Evolutionary conservation across 2,888 invertebrate species (phyloP), one percentile per base, ranked within the genome.

Genomic region (Abscondita cerata): DNA sequence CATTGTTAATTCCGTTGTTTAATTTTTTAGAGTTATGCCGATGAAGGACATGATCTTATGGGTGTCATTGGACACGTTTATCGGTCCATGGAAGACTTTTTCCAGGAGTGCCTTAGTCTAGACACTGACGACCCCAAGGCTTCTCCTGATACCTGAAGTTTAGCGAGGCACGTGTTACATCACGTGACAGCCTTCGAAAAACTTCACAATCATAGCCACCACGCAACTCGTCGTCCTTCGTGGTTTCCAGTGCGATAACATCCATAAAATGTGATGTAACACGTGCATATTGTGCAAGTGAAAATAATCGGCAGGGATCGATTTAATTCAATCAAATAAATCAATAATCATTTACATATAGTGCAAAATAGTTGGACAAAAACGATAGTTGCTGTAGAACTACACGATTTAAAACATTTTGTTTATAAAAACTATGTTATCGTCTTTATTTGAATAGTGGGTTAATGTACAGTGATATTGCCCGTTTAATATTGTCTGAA

Each of bases 51-150:
- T 81, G 88, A 90, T 72, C 83, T 96, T 60, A 71, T 75, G 47
- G 94, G 94, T 59, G 95, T 94, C 66, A 87, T 93, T 75, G 93
- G 93, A 79, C 96, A 96, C 83, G 90, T 95, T 71, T 95, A 95
- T 82, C 87, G 91, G 76, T 94, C 94, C 72, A 94, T 96, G 93
- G 95, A 95, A 83, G 91, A 94, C 83, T 96, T 90, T 83, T 89
- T 96, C 80, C 87, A 91, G 80, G 90, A 93, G 85, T 94, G 94
- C 87, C 90, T 93, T 83, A 91, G 90, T 80, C 86, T 94, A 81
- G 93, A 93, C 83, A 88, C 90, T 62, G 89, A 89, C 78, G 88
- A 89, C 77, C 86, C 86, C 70, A 87, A 86, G 79, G 84, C 87
- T 67, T 87, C 87, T 55, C 84, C 85, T 60, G 84, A 84, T 76